Conservation (phyloP, 2,113 vertebrate genomes). For the Seriola quinqueradiata region DNA sequence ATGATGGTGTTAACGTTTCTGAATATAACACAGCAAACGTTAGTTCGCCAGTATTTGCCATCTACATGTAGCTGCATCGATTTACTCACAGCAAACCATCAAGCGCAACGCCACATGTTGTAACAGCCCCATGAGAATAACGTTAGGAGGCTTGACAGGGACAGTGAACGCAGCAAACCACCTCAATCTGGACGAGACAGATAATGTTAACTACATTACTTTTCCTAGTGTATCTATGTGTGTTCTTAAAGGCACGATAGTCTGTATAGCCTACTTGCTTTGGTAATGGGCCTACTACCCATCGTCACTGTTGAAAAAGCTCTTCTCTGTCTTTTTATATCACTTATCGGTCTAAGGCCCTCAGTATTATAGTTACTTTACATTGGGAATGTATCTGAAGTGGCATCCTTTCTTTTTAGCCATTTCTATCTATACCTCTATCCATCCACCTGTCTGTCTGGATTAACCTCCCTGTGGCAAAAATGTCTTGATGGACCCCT, state of each 20-base stretch:
- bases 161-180: constrained; percentile 36
- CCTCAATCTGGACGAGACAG: background rate
- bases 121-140: background rate
- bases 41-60: background rate
- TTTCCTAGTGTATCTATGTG: background rate
- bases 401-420: background rate
- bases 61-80: background rate
- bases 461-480: background rate
- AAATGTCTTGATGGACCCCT: background rate
- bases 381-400: background rate
- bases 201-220: background rate
- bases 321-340: background rate
- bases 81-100: background rate
- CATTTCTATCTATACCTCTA: background rate
- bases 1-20: background rate
- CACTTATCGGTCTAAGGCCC: background rate
- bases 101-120: constrained; percentile 1
- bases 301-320: background rate
- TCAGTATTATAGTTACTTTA: background rate
- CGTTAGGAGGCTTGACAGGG: background rate
- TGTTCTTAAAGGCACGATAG: background rate
- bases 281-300: background rate
- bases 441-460: background rate
- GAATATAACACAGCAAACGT: background rate
- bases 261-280: background rate